phyloP scores from a whole-genome alignment of 2,888 invertebrate species.

The Drosophila atripex region DNA sequence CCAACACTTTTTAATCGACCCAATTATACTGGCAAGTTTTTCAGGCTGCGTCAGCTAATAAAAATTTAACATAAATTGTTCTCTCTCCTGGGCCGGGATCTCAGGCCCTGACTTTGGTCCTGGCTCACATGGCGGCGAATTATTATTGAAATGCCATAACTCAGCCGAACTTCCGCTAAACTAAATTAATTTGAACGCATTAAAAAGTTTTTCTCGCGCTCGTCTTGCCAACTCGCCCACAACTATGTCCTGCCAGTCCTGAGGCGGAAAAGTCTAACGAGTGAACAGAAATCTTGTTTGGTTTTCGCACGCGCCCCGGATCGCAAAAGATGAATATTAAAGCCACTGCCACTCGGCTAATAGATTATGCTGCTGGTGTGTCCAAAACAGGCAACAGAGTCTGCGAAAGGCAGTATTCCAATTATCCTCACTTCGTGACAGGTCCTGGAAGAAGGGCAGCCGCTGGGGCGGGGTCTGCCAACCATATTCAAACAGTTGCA shows the following conservation, averaged over 20 bases:
- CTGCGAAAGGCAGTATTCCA: slow-evolving; percentile 48
- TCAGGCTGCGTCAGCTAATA: slow-evolving; percentile 58
- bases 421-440: slow-evolving; percentile 38
- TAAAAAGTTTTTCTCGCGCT: slow-evolving; percentile 56
- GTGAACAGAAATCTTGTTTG: slow-evolving; percentile 47
- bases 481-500: slow-evolving; percentile 57
- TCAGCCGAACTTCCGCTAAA: slow-evolving; percentile 56
- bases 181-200: slow-evolving; percentile 70
- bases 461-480: not conserved
- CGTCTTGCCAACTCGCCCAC: slow-evolving; percentile 10
- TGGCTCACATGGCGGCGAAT: slow-evolving; percentile 56
- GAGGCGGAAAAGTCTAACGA: slow-evolving; percentile 16
- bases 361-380: slow-evolving; percentile 59
- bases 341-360: slow-evolving; percentile 34
- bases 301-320: slow-evolving; percentile 47
- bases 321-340: slow-evolving; percentile 57
- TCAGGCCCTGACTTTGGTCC: not conserved
- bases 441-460: slow-evolving; percentile 5
- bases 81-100: slow-evolving; percentile 1
- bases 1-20: slow-evolving; percentile 67
- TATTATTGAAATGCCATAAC: slow-evolving; percentile 70
- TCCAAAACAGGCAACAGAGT: slow-evolving; percentile 10
- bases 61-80: slow-evolving; percentile 54
- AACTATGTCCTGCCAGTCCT: slow-evolving; percentile 46
- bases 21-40: slow-evolving; percentile 66